Evolutionary conservation across 2,113 vertebrate species (phyloP).

Genomic region (Prietella phreatophila): DNA sequence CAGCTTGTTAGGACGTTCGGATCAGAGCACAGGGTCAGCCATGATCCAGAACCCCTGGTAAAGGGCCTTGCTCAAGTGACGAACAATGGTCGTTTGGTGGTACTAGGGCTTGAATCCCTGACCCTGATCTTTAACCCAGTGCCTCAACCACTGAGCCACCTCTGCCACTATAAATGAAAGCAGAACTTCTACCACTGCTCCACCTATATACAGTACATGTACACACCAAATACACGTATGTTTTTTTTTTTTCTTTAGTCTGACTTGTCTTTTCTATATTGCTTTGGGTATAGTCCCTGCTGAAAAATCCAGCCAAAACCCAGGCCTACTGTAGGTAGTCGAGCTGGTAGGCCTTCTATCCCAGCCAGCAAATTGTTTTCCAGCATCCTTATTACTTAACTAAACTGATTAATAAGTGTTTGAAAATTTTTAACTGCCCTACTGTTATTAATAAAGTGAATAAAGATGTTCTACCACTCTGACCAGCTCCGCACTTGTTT

Average conservation of each 20-base stretch:
- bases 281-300: background rate
- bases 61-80: background rate
- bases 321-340: background rate
- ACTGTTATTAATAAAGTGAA: background rate
- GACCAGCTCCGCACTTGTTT: background rate
- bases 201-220: background rate
- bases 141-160: background rate
- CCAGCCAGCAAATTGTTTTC: background rate
- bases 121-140: background rate
- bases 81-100: background rate
- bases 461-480: background rate
- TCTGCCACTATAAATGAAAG: background rate
- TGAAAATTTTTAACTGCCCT: background rate
- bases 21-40: background rate
- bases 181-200: background rate
- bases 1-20: background rate
- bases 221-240: background rate
- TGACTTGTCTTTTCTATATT: background rate
- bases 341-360: background rate
- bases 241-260: background rate
- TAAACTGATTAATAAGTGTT: background rate
- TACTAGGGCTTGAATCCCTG: background rate
- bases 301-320: background rate
- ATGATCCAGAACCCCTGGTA: background rate
- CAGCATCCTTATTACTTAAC: background rate